Base-by-base conservation (phyloP, 2,113 vertebrate genomes). In the Bungarus multicinctus region DNA sequence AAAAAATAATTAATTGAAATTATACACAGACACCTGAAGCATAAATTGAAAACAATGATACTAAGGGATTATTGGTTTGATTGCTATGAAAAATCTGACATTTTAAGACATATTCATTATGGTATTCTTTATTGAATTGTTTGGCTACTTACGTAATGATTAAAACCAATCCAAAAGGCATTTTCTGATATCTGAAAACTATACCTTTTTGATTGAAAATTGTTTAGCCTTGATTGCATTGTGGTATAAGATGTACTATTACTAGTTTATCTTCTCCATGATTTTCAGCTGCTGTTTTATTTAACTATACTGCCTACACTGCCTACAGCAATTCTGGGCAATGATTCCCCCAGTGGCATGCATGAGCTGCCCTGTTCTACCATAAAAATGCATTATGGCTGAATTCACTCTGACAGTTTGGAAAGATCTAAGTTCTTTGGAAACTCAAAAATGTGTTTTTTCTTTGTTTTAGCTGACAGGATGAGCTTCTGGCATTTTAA, bases 341-440 rank as follows among this genome's bases (percentile, higher is more conserved):
- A 95, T 96, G 97, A 97, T 97, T 98, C 97, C 97, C 97, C 96
- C 95, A 96, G 96, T 85, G 95, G 96, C 97, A 95, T 88, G 85
- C 96, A 97, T 97, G 96, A 96, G 96, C 97, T 97, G 96, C 95
- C 97, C 96, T 96, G 95, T 95, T 95, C 94, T 95, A 93, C 97
- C 96, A 95, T 95, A 97, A 96, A 97, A 97, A 97, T 97, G 97
- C 96, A 97, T 96, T 96, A 97, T 93, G 95, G 96, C 94, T 97
- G 97, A 96, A 97, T 97, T 97, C 97, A 97, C 97, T 97, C 97
- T 97, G 96, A 96, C 97, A 98, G 95, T 98, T 97, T 97, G 97
- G 96, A 98, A 98, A 97, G 97, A 98, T 97, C 97, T 98, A 97
- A 98, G 96, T 96, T 98, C 97, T 98, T 97, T 95, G 94, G 97